These are phyloP conservation scores for Camponotus vicinus DNA, from an alignment of 1,140 invertebrate species.

Conservation along the genomic window DNA sequence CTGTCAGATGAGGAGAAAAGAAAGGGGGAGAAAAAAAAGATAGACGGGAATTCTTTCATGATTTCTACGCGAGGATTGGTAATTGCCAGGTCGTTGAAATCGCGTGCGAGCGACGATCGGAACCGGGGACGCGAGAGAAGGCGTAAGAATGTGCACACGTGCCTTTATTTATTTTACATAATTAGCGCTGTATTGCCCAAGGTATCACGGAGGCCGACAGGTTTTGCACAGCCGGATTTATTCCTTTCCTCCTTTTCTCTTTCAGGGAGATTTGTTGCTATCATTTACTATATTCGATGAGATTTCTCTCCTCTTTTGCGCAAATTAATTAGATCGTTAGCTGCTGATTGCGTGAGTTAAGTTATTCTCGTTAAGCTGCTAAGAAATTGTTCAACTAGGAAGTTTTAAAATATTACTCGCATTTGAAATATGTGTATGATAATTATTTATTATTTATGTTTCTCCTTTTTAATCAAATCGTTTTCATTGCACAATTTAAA, in stretches of 20 bases:
- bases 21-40: background rate
- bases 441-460: slow-evolving; percentile 4
- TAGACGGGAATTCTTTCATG: slow-evolving; percentile 61
- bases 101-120: slow-evolving; percentile 73
- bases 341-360: background rate
- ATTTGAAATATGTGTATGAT: background rate
- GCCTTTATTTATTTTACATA: slow-evolving; percentile 83
- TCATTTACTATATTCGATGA: slow-evolving; percentile 24
- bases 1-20: background rate
- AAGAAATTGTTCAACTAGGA: background rate
- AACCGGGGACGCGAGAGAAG: slow-evolving; percentile 48
- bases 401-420: background rate
- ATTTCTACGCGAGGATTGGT: slow-evolving; percentile 72
- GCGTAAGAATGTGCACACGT: slow-evolving; percentile 79
- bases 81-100: slow-evolving; percentile 77
- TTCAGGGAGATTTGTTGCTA: background rate
- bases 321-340: slow-evolving; percentile 34
- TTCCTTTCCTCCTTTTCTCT: slow-evolving; percentile 8
- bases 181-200: slow-evolving; percentile 51
- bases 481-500: background rate
- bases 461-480: background rate
- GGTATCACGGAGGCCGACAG: slow-evolving; percentile 61
- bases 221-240: slow-evolving; percentile 51
- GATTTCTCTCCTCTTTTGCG: slow-evolving; percentile 9
- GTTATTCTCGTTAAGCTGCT: background rate